Conservation (phyloP, 2,888 invertebrate genomes). For the Synergus itoensis region DNA sequence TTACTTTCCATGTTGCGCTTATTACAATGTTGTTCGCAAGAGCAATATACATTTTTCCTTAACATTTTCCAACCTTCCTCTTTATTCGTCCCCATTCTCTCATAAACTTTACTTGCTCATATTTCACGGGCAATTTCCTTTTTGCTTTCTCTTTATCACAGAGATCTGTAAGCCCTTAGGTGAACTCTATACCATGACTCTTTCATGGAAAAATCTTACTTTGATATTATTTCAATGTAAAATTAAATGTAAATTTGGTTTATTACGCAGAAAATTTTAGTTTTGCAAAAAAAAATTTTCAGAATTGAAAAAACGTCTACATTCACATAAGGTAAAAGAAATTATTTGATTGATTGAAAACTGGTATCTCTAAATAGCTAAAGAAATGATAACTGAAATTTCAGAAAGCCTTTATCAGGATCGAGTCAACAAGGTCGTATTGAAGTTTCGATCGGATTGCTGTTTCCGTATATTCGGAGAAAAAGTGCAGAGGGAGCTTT, state of each 20-base stretch:
- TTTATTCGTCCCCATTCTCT: background rate
- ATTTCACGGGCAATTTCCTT: background rate
- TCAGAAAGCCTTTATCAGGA: background rate
- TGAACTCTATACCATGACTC: background rate
- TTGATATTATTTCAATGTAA: background rate
- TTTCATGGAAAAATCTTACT: background rate
- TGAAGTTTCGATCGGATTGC: constrained; percentile 17
- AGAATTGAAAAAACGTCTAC: too few relatives aligned
- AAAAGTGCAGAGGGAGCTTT: constrained; percentile 49
- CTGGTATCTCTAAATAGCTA: background rate
- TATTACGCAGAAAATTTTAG: background rate
- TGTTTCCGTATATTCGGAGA: constrained; percentile 6
- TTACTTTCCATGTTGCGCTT: background rate
- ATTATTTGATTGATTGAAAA: background rate
- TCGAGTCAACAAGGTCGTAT: constrained; percentile 23
- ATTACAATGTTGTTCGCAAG: background rate
- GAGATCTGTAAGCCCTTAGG: background rate
- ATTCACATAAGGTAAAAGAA: background rate
- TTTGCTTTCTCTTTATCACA: background rate
- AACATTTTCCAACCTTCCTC: background rate
- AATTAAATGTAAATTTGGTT: background rate
- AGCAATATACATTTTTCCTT: background rate
- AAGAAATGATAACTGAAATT: constrained; percentile 17
- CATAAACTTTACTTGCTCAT: background rate
- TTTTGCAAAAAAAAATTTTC: too few relatives aligned